A percentile compares a stretch with the other conserved stretches of the same genome.
These are phyloP conservation scores for Prolemur simus DNA, from an alignment of 2,113 vertebrate species.

Conservation along the genomic window DNA sequence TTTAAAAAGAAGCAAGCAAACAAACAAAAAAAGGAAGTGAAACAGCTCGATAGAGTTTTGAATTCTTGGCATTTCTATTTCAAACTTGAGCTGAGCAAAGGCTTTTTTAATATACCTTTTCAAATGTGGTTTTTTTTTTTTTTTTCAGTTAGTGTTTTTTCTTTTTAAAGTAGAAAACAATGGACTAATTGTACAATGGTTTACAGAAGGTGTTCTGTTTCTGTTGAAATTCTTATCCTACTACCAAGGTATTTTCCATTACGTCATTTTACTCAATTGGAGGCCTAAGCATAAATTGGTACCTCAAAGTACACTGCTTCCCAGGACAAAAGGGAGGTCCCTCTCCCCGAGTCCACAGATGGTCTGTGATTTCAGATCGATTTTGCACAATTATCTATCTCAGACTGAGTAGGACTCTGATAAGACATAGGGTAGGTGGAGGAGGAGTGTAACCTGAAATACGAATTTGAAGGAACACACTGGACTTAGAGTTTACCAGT, in stretches of 20 bases:
- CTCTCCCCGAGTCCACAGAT: background rate
- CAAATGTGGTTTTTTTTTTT: background rate
- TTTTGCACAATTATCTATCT: background rate
- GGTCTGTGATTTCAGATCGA: background rate
- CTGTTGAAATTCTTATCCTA: constrained; percentile 52
- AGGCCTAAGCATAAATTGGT: background rate
- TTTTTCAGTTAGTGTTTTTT: background rate
- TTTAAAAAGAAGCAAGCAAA: background rate
- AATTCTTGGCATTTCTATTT: constrained; percentile 56
- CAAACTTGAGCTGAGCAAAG: background rate
- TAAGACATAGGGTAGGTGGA: background rate
- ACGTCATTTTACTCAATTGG: constrained; percentile 29
- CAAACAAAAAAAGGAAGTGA: background rate
- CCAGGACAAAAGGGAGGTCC: background rate
- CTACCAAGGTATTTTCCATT: constrained; percentile 42
- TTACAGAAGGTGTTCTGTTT: constrained; percentile 44
- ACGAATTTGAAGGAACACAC: background rate
- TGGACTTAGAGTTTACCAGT: background rate
- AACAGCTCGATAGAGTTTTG: background rate
- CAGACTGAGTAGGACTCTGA: background rate
- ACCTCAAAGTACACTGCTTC: background rate
- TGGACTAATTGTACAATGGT: constrained; percentile 46
- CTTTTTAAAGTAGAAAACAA: constrained; percentile 38
- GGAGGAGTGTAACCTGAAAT: background rate
- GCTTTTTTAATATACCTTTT: constrained; percentile 42